Base-by-base conservation (phyloP, 2,113 vertebrate genomes). In the Lophochroa leadbeateri region DNA sequence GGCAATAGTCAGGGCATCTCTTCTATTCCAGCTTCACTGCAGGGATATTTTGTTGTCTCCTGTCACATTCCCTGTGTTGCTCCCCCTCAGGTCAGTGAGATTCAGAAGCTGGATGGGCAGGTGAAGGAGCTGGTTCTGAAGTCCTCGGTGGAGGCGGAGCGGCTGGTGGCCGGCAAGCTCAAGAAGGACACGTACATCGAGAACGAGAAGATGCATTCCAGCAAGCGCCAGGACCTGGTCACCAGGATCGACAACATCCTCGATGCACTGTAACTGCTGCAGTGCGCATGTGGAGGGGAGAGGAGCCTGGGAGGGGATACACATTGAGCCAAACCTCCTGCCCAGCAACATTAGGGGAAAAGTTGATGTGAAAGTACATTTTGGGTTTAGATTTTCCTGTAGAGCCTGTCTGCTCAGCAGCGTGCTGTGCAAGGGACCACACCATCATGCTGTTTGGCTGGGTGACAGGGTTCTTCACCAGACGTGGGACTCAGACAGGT, bases 181-280 rank as follows among this genome's bases (percentile, higher is more conserved):
- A 99, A 99, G 98, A 99, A 99, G 97, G 99, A 99, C 90, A 98
- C 98, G 0, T 99, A 99, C 97, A 98, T 99, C 0, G 99, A 99
- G 92, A 99, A 98, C 0, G 99, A 99, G 96, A 99, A 99, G 98
- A 98, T 97, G 60, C 98, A 99, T 96, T 98, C 98, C 20, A 94
- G 93, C 96, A 99, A 98, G 98, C 99, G 99, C 39, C 99, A 99
- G 94, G 99, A 99, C 97, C 98, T 99, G 71, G 98, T 99, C 90
- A 92, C 98, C 92, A 99, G 99, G 97, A 99, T 99, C 0, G 99
- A 99, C 98, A 99, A 98, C 97, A 99, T 99, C 93, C 98, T 99
- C 2, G 99, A 99, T 0, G 98, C 99, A 1, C 98, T 99, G 95
- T 99, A 99, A 98, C 61, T 29, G 47, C 47, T 63, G 75, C 82